These are phyloP conservation scores for Petrosia ficiformis DNA, from an alignment of 37 sponge, comb jelly and placozoan species.

Conservation along the genomic window DNA sequence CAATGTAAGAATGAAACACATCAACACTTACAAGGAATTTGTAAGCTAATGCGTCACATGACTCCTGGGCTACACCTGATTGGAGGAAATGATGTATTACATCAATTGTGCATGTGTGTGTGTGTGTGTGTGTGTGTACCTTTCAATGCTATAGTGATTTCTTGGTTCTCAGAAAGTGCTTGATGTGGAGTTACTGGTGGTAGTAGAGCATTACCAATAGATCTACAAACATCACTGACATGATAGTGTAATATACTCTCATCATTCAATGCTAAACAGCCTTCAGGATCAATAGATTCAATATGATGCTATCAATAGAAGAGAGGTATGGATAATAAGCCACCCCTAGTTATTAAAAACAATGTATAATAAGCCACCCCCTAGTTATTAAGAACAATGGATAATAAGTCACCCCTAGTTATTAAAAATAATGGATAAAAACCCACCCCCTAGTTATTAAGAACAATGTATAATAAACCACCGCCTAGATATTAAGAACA, in stretches of 20 bases:
- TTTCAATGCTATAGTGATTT: conserved; percentile 36
- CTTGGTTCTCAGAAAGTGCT: conserved; percentile 9
- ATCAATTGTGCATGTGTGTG: too few relatives aligned
- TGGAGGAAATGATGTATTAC: too few relatives aligned
- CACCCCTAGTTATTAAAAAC: too few relatives aligned
- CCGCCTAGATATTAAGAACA: too few relatives aligned
- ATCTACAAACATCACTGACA: conserved; percentile 48
- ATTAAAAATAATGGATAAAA: too few relatives aligned
- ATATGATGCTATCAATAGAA: conserved; percentile 73
- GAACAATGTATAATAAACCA: too few relatives aligned
- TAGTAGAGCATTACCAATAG: conserved; percentile 52
- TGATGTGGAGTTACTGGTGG: conserved; percentile 50
- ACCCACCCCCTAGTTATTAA: too few relatives aligned
- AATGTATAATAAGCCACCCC: too few relatives aligned
- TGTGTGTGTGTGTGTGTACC: too few relatives aligned
- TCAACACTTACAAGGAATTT: conserved; percentile 24
- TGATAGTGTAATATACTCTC: conserved; percentile 53
- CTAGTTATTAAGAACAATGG: too few relatives aligned
- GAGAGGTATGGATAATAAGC: too few relatives aligned
- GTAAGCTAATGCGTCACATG: conserved; percentile 60
- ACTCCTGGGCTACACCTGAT: conserved; percentile 41
- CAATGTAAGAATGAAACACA: conserved; percentile 35
- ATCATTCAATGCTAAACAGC: conserved; percentile 46
- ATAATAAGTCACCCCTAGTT: too few relatives aligned
- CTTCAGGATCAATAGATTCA: conserved; percentile 42